Percentiles rank a stretch among this genome's conserved stretches.
Conservation (phyloP, 1,140 invertebrate species). For the Sitophilus oryzae region DNA sequence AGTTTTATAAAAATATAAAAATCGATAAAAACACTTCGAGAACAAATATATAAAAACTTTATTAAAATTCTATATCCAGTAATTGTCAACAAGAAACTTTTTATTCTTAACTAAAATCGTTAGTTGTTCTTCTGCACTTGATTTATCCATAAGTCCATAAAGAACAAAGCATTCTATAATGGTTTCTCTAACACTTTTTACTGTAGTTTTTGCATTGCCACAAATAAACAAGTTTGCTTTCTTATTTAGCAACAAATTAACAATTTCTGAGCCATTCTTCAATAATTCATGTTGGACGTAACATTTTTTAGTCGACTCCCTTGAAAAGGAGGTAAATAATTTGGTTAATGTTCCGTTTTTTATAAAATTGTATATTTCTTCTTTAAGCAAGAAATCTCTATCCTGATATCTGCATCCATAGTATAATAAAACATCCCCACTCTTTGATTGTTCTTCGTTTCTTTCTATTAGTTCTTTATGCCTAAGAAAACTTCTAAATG, state of each 20-base stretch:
- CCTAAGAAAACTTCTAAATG: slow-evolving; percentile 65
- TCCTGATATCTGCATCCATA: slow-evolving; percentile 67
- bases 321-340: slow-evolving; percentile 60
- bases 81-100: slow-evolving; percentile 13
- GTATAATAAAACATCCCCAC: slow-evolving; percentile 58
- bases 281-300: slow-evolving; percentile 60
- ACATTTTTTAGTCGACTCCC: slow-evolving; percentile 48
- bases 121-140: slow-evolving; percentile 6
- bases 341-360: slow-evolving; percentile 48
- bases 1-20: too few relatives aligned
- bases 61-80: slow-evolving; percentile 8
- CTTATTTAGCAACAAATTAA: slow-evolving; percentile 52
- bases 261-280: slow-evolving; percentile 50
- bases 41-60: too few relatives aligned
- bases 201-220: slow-evolving; percentile 71
- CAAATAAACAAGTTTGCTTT: slow-evolving; percentile 65
- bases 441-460: too few relatives aligned
- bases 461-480: slow-evolving; percentile 45
- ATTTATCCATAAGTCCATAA: slow-evolving; percentile 2
- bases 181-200: slow-evolving; percentile 57
- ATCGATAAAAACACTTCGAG: too few relatives aligned
- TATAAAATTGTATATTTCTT: slow-evolving; percentile 53
- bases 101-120: slow-evolving; percentile 8
- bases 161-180: slow-evolving; percentile 43
- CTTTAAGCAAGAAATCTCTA: slow-evolving; percentile 58